A percentile compares a stretch with the other conserved stretches of the same genome.
Evolutionary conservation across 2,888 invertebrate genomes (phyloP).

Genomic region (Malachius bipustulatus): DNA sequence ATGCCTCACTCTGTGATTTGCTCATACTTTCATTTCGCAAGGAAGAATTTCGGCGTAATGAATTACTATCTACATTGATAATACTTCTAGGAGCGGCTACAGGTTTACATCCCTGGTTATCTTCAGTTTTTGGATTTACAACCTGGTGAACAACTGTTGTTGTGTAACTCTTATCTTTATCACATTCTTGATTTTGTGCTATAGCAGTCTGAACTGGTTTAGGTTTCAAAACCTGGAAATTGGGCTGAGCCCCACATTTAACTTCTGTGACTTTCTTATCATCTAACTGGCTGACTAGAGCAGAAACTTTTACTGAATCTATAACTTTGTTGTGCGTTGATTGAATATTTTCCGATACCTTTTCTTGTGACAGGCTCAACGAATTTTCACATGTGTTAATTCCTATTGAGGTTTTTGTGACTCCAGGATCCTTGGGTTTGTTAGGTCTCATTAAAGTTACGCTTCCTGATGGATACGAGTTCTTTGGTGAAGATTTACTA

Average conservation of each 20-base stretch:
- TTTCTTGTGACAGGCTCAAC: slow-evolving; percentile 35
- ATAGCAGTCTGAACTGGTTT: slow-evolving; percentile 29
- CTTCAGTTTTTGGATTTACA: slow-evolving; percentile 17
- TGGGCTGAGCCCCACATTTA: slow-evolving; percentile 15
- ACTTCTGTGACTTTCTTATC: slow-evolving; percentile 30
- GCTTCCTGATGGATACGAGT: slow-evolving; percentile 38
- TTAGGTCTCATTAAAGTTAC: slow-evolving; percentile 49
- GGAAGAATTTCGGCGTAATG: slow-evolving; percentile 16
- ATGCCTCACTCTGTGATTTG: slow-evolving; percentile 23
- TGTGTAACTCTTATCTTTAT: slow-evolving; percentile 32
- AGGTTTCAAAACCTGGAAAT: slow-evolving; percentile 24
- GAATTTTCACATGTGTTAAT: slow-evolving; percentile 26
- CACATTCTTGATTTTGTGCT: slow-evolving; percentile 39
- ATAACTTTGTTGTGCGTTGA: slow-evolving; percentile 14
- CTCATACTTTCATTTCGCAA: slow-evolving; percentile 23
- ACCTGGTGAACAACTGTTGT: slow-evolving; percentile 23
- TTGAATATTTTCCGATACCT: slow-evolving; percentile 25
- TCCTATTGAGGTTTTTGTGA: slow-evolving; percentile 39
- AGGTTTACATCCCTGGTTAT: slow-evolving; percentile 33
- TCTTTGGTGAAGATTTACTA: slow-evolving; percentile 12
- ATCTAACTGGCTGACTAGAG: slow-evolving; percentile 45
- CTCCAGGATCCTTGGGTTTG: slow-evolving; percentile 28
- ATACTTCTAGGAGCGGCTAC: slow-evolving; percentile 43
- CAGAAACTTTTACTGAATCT: slow-evolving; percentile 22
- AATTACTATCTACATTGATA: slow-evolving; percentile 3